These are phyloP conservation scores for Ramazzottius varieornatus DNA, from an alignment of 2,888 invertebrate genomes.

Conservation along the genomic window DNA sequence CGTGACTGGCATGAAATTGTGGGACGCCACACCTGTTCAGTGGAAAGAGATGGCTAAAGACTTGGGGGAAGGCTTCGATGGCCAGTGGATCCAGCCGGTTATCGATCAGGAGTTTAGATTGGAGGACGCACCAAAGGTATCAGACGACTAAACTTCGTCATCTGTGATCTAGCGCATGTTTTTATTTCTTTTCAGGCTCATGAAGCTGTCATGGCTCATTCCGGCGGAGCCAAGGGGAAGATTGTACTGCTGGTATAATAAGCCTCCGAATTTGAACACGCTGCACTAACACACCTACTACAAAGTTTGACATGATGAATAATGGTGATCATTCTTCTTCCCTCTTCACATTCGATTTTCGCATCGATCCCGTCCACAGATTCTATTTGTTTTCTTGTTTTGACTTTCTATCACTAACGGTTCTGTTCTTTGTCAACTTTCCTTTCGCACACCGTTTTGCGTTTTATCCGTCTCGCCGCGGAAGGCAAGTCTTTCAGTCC, in stretches of 20 bases:
- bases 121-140: background rate
- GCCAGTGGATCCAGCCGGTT: background rate
- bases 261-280: background rate
- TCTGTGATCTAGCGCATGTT: background rate
- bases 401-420: no score
- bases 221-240: background rate
- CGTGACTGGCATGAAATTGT: conserved; percentile 20
- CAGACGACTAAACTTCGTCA: no score
- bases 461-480: no score
- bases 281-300: no score
- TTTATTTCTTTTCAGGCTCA: background rate
- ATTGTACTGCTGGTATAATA: background rate
- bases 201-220: background rate
- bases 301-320: no score
- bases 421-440: no score
- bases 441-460: no score
- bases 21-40: conserved; percentile 8
- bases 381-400: no score
- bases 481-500: no score
- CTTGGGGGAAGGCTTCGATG: background rate
- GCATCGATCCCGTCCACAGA: no score
- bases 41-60: background rate
- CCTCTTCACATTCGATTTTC: no score
- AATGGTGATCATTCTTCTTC: no score
- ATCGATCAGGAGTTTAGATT: background rate